Evolutionary conservation across 2,113 vertebrate species (phyloP).

Genomic region (Tichodroma muraria): DNA sequence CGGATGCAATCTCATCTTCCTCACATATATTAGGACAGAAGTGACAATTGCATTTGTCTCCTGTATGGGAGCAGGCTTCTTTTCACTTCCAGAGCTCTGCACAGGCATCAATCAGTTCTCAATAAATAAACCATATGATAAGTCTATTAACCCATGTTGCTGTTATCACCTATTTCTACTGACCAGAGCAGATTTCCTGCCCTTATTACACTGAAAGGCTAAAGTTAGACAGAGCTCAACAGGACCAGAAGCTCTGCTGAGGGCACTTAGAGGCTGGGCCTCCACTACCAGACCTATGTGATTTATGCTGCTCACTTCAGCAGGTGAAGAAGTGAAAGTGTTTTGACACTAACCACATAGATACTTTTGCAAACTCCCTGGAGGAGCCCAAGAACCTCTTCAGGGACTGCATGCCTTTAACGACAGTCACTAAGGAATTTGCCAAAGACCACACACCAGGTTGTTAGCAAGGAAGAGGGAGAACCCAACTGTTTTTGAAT

Average conservation of each 20-base stretch:
- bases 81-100: not conserved
- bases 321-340: not conserved
- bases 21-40: not conserved
- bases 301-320: not conserved
- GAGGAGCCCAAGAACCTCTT: not conserved
- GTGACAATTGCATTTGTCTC: not conserved
- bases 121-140: not conserved
- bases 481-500: not conserved
- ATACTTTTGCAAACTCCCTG: not conserved
- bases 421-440: constrained; percentile 6
- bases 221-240: not conserved
- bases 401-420: not conserved
- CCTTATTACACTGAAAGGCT: not conserved
- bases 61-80: not conserved
- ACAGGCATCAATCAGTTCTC: not conserved
- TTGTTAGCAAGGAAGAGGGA: not conserved
- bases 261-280: not conserved
- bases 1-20: not conserved
- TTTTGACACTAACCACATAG: not conserved
- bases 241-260: not conserved
- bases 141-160: not conserved
- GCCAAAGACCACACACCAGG: constrained; percentile 23
- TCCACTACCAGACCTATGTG: not conserved
- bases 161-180: not conserved
- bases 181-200: not conserved